phyloP scores from a whole-genome alignment of 1,140 invertebrate species.

The Schlechtendalia chinensis region DNA sequence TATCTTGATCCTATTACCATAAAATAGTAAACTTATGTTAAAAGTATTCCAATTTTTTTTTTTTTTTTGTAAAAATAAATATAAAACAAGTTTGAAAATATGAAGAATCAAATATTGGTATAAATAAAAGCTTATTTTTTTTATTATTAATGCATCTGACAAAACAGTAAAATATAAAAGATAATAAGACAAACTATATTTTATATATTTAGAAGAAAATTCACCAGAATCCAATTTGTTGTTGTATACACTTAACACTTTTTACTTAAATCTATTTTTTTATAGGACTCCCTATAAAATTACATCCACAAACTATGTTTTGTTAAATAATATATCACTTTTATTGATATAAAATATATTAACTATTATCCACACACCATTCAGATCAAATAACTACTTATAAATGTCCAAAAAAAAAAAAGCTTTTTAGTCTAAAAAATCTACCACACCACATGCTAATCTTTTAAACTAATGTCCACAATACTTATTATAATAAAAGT shows the following conservation, averaged over 20 bases:
- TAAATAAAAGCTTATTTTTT: constrained; percentile 27
- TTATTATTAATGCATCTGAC: constrained; percentile 20
- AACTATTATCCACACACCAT: constrained; percentile 31
- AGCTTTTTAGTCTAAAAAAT: constrained; percentile 10
- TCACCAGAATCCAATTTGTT: constrained; percentile 9
- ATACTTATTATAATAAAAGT: not conserved
- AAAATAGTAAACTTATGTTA: constrained; percentile 33
- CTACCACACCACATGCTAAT: constrained; percentile 38
- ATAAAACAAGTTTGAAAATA: constrained; percentile 13
- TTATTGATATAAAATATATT: not conserved
- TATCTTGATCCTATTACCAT: constrained; percentile 67
- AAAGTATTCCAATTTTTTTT: not conserved
- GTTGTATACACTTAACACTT: constrained; percentile 2
- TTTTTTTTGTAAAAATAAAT: not conserved
- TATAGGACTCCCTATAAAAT: not conserved
- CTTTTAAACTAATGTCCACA: not conserved
- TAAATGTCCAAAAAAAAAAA: not conserved
- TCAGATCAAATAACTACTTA: constrained; percentile 18
- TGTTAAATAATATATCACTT: not conserved
- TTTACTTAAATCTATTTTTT: constrained; percentile 8
- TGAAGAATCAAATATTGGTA: constrained; percentile 23
- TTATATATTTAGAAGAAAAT: constrained; percentile 27
- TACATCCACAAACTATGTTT: constrained; percentile 1
- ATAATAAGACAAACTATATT: constrained; percentile 12
- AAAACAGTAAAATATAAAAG: constrained; percentile 8